These are phyloP conservation scores for Sebastes wilsoni DNA, from an alignment of 2,797 vertebrate genomes.

Conservation along the genomic window DNA sequence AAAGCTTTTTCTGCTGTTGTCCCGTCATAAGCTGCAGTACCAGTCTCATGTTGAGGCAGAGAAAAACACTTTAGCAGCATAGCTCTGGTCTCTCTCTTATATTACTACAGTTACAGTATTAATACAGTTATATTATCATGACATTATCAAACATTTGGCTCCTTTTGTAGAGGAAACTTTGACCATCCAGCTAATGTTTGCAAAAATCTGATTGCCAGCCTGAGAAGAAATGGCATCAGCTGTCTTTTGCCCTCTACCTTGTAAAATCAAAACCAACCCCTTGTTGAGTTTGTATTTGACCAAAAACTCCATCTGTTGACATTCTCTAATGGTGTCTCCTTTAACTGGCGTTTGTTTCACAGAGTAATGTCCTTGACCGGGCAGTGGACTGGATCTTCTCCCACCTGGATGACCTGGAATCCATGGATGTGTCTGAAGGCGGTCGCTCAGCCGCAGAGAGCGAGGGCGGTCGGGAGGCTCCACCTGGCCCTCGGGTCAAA, in stretches of 20 bases:
- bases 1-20: background rate
- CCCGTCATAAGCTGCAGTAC: background rate
- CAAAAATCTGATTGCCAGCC: background rate
- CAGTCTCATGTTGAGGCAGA: background rate
- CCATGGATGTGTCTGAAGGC: conserved; percentile 98
- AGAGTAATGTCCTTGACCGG: conserved; percentile 95
- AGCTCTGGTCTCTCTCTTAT: background rate
- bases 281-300: background rate
- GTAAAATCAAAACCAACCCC: background rate
- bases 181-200: background rate
- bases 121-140: background rate
- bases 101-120: background rate
- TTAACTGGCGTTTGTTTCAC: conserved; percentile 21
- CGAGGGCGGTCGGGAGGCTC: conserved; percentile 86
- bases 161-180: background rate
- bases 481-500: conserved; percentile 93
- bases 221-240: background rate
- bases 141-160: background rate
- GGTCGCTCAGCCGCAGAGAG: conserved; percentile 94
- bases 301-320: background rate
- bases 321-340: background rate
- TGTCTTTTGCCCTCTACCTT: background rate
- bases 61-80: too few relatives aligned
- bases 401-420: conserved; percentile 96
- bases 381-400: conserved; percentile 99